Evolutionary conservation across 2,888 invertebrate species (phyloP).

Genomic region (Nomada fabriciana): DNA sequence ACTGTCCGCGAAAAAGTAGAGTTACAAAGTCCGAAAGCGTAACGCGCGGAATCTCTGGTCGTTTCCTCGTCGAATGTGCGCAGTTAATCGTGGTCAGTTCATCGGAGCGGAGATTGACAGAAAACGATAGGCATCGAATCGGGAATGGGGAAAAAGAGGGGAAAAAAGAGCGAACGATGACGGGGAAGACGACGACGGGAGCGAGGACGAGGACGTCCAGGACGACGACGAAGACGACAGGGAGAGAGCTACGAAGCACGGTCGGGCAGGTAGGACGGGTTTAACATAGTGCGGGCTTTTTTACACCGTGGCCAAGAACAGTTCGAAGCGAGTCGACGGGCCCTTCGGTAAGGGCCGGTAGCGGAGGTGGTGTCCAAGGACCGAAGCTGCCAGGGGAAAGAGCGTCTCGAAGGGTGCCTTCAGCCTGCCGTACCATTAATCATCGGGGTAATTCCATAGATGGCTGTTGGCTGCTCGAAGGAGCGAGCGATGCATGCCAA

Average conservation of each 20-base stretch:
- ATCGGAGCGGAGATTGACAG: conserved; percentile 1
- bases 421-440: conserved; percentile 81
- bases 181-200: conserved; percentile 25
- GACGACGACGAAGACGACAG: conserved; percentile 16
- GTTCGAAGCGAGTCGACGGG: conserved; percentile 58
- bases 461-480: conserved; percentile 81
- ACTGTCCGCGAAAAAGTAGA: background rate
- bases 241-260: conserved; percentile 19
- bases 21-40: background rate
- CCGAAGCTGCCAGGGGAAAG: conserved; percentile 38
- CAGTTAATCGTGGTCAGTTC: background rate
- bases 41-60: conserved; percentile 8
- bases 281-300: conserved; percentile 78
- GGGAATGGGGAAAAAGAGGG: conserved; percentile 1
- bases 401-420: conserved; percentile 66
- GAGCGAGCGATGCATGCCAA: conserved; percentile 82
- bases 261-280: conserved; percentile 66
- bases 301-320: conserved; percentile 81
- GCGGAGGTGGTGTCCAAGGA: conserved; percentile 63
- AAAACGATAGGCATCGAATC: conserved; percentile 42
- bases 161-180: conserved; percentile 24
- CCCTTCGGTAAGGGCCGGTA: conserved; percentile 58
- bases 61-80: background rate
- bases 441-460: conserved; percentile 84
- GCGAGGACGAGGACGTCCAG: conserved; percentile 17